Evolutionary conservation across 2,113 vertebrate species (phyloP).

Genomic region (Hiodon tergisus): DNA sequence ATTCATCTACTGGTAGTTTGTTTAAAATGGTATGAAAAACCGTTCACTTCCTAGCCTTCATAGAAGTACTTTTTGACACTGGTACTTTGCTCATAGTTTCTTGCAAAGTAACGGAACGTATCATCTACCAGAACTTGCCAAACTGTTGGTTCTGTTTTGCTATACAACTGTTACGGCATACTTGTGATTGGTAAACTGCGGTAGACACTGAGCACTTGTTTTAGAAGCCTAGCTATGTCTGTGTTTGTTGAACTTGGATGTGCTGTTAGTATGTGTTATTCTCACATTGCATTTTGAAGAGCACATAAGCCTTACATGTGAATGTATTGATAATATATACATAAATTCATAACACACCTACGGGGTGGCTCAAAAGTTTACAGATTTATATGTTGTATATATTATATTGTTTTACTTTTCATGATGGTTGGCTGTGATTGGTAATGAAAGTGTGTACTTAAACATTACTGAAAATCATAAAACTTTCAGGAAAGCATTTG

Average conservation of each 20-base stretch:
- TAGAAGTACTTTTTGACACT: too few relatives aligned
- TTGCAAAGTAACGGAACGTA: too few relatives aligned
- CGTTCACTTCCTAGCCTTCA: background rate
- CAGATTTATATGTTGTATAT: too few relatives aligned
- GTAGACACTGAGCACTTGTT: slow-evolving; percentile 1
- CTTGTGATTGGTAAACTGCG: background rate
- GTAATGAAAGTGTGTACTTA: slow-evolving; percentile 37
- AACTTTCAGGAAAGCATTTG: too few relatives aligned
- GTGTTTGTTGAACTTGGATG: background rate
- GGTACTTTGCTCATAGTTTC: too few relatives aligned
- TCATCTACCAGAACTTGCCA: background rate
- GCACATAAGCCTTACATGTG: slow-evolving; percentile 58
- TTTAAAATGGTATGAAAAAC: background rate
- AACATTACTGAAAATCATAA: slow-evolving; percentile 28
- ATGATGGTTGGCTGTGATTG: too few relatives aligned
- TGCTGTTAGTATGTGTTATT: background rate
- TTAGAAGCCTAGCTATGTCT: background rate
- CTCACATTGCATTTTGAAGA: background rate
- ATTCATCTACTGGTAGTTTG: background rate
- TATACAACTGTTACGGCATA: background rate
- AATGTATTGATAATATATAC: slow-evolving; percentile 11
- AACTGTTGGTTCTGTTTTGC: background rate
- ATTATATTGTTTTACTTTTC: too few relatives aligned
- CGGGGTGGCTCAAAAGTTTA: too few relatives aligned
- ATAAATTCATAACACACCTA: background rate